Percentiles rank a stretch among this genome's conserved stretches.
phyloP scores from a whole-genome alignment of 2,888 invertebrate species.

The Mythimna pallens region DNA sequence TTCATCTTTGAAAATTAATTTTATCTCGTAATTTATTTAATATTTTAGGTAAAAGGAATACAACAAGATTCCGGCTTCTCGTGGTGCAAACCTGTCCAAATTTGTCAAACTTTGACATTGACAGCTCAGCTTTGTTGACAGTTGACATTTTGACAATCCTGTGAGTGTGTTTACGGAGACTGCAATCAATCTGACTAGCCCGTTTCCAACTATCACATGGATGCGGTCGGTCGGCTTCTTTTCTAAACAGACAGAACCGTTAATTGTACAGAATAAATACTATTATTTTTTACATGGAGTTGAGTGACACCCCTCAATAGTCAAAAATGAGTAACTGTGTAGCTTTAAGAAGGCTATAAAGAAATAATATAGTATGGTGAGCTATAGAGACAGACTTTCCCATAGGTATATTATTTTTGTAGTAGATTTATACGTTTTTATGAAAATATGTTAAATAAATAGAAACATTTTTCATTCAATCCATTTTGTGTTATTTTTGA shows the following conservation, averaged over 20 bases:
- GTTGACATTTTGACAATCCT: not conserved
- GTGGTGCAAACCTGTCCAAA: not conserved
- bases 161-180: constrained; percentile 6
- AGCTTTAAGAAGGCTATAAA: not conserved
- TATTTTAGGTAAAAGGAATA: not conserved
- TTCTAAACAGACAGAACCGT: too few species aligned
- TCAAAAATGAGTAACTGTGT: not conserved
- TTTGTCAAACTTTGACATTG: not conserved
- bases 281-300: too few species aligned
- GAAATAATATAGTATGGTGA: not conserved
- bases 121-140: not conserved
- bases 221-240: not conserved
- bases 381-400: too few species aligned
- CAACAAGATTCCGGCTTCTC: not conserved
- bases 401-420: not conserved
- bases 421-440: not conserved
- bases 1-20: constrained; percentile 34
- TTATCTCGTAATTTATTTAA: not conserved
- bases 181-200: not conserved
- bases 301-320: not conserved
- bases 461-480: not conserved
- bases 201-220: not conserved
- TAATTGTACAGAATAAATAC: too few species aligned
- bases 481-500: not conserved
- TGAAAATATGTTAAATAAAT: not conserved